Evolutionary conservation across 1,140 invertebrate genomes (phyloP), one percentile per base, ranked within the genome.

Genomic region (Heliothis virescens): DNA sequence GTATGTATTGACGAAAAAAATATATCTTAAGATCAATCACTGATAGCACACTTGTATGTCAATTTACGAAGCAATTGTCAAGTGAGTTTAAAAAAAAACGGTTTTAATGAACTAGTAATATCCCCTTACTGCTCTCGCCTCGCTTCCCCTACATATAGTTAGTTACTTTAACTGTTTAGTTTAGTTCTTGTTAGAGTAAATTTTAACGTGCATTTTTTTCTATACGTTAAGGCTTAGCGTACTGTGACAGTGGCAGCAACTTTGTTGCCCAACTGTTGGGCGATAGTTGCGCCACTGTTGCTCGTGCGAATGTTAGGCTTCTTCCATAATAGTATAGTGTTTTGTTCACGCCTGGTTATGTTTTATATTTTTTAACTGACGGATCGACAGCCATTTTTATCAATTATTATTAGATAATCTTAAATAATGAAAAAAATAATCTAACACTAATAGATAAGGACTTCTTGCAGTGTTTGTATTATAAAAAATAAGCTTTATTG

Each of bases 151-250:
- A 12, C 5, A 52, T 77, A 69, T 69, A 59, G 53, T 62, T 81
- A 77, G 69, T 69, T 71, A 81, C 47, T 63, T 41, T 72, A 72
- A 52, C 18, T 63, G 71, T 74, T 65, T 75, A 80, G 67, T 81
- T 72, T 81, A 80, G 79, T 69, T 41, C 13, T 75, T 48, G 57
- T 78, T 81, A 82, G 75, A 63, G 53, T 77, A 74, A 67, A 63
- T 63, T 74, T 81, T 78, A 79, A 59, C 74, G 67, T 81, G 80
- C 73, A 79, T 82, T 82, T 72, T 59, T 69, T 79, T 67, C 55
- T 79, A 80, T 79, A 53, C 82, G 82, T 85, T 81, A 81, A 79
- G 74, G 82, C 75, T 73, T 65, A 73, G 71, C 81, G 81, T 80
- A 60, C 81, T 65, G 53, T 13, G 73, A 57, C 16, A 41, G 16